Conservation (phyloP, 2,888 invertebrate genomes). For the Caenorhabditis sulstoni region DNA sequence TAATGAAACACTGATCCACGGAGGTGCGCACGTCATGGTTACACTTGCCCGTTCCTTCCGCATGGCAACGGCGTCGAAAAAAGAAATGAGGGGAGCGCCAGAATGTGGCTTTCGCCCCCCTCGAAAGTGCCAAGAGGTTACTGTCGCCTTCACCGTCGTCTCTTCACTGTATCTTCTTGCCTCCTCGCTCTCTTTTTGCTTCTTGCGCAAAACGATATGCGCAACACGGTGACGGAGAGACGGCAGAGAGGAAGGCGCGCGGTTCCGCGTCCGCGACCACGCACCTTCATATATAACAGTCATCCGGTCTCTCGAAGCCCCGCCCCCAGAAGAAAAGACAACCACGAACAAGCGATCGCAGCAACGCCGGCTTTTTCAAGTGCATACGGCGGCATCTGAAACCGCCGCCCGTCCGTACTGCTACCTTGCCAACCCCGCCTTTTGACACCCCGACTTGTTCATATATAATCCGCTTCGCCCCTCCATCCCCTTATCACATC, state of each 20-base stretch:
- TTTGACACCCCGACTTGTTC: constrained; percentile 16
- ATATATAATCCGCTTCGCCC: constrained; percentile 9
- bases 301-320: constrained; percentile 59
- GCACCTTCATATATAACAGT: constrained; percentile 60
- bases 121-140: constrained; percentile 62
- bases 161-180: constrained; percentile 19
- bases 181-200: constrained; percentile 9
- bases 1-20: constrained; percentile 25
- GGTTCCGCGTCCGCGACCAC: constrained; percentile 71
- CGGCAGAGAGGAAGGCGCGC: constrained; percentile 26
- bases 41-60: constrained; percentile 45
- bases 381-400: constrained; percentile 9
- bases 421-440: constrained; percentile 32
- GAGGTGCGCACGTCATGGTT: constrained; percentile 21
- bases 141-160: constrained; percentile 21
- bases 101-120: constrained; percentile 26
- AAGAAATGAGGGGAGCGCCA: constrained; percentile 1
- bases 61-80: constrained; percentile 3
- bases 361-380: constrained; percentile 20
- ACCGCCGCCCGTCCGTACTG: neutral
- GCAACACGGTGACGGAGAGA: constrained; percentile 24
- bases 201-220: constrained; percentile 36
- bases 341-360: constrained; percentile 37
- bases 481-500: constrained; percentile 7
- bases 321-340: constrained; percentile 40